Conservation (phyloP, 2,113 vertebrate species). For the Onychostoma macrolepis region DNA sequence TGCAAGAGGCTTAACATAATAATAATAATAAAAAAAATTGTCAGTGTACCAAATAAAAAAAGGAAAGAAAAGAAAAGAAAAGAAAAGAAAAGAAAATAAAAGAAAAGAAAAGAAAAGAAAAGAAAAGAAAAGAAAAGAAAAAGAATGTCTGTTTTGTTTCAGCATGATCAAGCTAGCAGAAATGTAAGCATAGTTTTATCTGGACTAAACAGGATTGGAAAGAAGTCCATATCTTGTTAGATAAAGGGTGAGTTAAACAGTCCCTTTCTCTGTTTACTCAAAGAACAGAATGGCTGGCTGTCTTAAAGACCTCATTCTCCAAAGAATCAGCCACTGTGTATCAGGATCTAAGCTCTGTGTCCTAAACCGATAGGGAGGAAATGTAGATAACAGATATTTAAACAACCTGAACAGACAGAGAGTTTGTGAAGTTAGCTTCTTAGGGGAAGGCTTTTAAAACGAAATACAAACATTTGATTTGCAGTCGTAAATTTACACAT, state of each 20-base stretch:
- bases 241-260: conserved; percentile 56
- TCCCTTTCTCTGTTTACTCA: conserved; percentile 48
- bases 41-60: conserved; percentile 40
- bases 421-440: conserved; percentile 45
- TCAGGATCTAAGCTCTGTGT: conserved; percentile 45
- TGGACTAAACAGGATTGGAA: conserved; percentile 45
- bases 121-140: too few species aligned
- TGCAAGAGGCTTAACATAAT: conserved; percentile 51
- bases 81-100: too few species aligned
- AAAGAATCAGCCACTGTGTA: conserved; percentile 42
- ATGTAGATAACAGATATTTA: conserved; percentile 51
- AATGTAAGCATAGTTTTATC: conserved; percentile 49
- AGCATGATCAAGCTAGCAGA: conserved; percentile 60
- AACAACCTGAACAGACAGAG: conserved; percentile 49
- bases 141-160: conserved; percentile 62
- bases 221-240: conserved; percentile 46
- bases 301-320: conserved; percentile 41
- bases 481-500: not conserved
- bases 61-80: too few species aligned
- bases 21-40: not conserved
- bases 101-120: too few species aligned
- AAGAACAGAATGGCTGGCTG: conserved; percentile 19
- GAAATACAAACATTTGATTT: conserved; percentile 6
- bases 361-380: conserved; percentile 38
- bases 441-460: conserved; percentile 11